Base-by-base conservation (phyloP, 1,140 invertebrate genomes). In the Cephus cinctus region DNA sequence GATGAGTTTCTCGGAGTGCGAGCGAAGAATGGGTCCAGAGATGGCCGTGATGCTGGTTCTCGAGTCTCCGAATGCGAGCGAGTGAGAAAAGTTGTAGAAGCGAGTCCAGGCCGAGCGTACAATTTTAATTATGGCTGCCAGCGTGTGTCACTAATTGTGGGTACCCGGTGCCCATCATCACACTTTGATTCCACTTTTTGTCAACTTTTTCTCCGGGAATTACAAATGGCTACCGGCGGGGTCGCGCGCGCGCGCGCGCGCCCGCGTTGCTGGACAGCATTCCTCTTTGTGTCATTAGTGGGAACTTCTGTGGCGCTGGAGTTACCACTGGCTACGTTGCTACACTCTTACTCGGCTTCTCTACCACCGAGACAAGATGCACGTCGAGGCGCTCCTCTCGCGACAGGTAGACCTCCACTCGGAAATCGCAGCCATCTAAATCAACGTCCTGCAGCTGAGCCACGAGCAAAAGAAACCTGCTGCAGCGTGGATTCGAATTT, bases 281-380 rank as follows among this genome's bases (percentile, higher is more conserved):
- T 73, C 69, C 69, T 71, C 63, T 72, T 72, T 57, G 65, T 63
- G 68, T 72, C 71, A 73, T 73, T 73, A 73, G 71, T 70, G 64
- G 68, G 59, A 57, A 71, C 63, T 71, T 71, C 66, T 66, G 65
- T 63, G 59, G 59, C 58, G 56, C 50, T n/a, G n/a, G n/a, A n/a
- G n/a, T n/a, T n/a, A n/a, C n/a, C n/a, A n/a, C 40, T 22, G 45
- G 12, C 5, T 54, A 16, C 44, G 18, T 39, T 36, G 25, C 34
- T 47, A 44, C 48, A 44, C 52, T 47, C 52, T 52, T 52, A 47
- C 50, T 3, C 5, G 40, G 40, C 14, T 50, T 50, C 34, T 32
- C 47, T 44, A 50, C 51, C 42, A 27, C 48, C 47, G 38, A 12
- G 32, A 52, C 32, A 22, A 45, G 32, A 34, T 45, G 42, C 22